Evolutionary conservation across 1,140 invertebrate genomes (phyloP).

Genomic region (Sipha flava): DNA sequence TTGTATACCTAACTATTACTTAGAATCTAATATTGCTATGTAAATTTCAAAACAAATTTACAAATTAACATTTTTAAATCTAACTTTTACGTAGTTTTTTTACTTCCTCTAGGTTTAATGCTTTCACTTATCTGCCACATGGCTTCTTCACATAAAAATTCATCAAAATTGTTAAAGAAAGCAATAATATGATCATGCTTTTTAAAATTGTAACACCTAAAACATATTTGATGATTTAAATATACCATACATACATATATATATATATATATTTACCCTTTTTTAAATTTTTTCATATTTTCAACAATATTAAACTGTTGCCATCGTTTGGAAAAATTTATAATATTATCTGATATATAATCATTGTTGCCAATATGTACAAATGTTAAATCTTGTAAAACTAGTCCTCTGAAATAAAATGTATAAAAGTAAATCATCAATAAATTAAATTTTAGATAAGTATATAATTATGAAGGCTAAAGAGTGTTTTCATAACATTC

Average conservation of each 20-base stretch:
- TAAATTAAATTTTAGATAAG: too few relatives aligned
- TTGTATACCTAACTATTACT: neutral
- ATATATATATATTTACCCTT: conserved; percentile 55
- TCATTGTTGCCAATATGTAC: conserved; percentile 96
- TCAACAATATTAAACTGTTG: conserved; percentile 96
- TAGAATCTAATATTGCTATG: neutral
- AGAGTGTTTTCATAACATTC: too few relatives aligned
- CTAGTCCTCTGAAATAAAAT: conserved; percentile 72
- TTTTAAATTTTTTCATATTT: conserved; percentile 93
- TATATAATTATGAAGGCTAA: too few relatives aligned
- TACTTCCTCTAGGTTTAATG: conserved; percentile 80
- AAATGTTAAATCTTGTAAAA: conserved; percentile 97
- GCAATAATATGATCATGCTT: conserved; percentile 86
- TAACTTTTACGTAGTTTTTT: conserved; percentile 37
- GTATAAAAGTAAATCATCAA: conserved; percentile 23
- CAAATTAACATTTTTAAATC: neutral
- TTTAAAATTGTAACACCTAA: conserved; percentile 73
- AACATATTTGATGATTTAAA: conserved; percentile 36
- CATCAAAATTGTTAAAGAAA: conserved; percentile 95
- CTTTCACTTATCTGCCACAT: conserved; percentile 96
- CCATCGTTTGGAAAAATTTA: conserved; percentile 97
- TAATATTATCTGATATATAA: conserved; percentile 70
- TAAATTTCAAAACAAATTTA: neutral
- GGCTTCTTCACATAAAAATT: conserved; percentile 88
- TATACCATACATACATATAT: neutral